Base-by-base conservation (phyloP, 2,113 vertebrate genomes). In the Eurypyga helias region DNA sequence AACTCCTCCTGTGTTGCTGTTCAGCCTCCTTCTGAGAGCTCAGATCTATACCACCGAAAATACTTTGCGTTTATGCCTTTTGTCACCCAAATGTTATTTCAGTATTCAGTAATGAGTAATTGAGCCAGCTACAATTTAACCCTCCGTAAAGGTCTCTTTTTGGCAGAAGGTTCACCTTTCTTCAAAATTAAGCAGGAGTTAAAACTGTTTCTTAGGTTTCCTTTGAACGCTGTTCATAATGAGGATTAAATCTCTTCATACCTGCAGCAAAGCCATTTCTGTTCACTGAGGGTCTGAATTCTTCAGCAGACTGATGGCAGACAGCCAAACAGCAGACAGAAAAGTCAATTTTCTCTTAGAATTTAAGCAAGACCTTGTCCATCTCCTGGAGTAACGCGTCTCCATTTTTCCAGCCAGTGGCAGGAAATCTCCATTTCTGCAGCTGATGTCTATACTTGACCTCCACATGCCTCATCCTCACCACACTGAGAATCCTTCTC, bases 91-190 rank as follows among this genome's bases (percentile, higher is more conserved):
- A 48, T 9, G 11, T 45, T 64, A 36, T 29, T 79, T 33, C 72
- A n/a, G n/a, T n/a, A n/a, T n/a, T n/a, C n/a, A n/a, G n/a, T n/a
- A n/a, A n/a, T n/a, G n/a, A n/a, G n/a, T n/a, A n/a, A n/a, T n/a
- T n/a, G n/a, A n/a, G 78, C 52, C 90, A 79, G 43, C 51, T 81
- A n/a, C 29, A 70, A 29, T 34, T 48, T 52, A 89, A 61, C 67
- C 45, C 94, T 95, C 88, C 94, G 43, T 41, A 69, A 87, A 96
- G 94, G 85, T 66, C 95, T 96, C 33, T 43, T 96, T 77, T 77
- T 69, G 69, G 78, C 84, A 62, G 70, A 66, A 69, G 38, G 83
- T 65, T 91, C 76, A 89, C 49, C 83, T 69, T 75, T 9, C 69
- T 94, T 96, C 80, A 92, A 54, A 84, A 78, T 86, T 18, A 81